Base-by-base conservation (phyloP, 2,797 vertebrate species). In the Hydrocynus forskahlii region DNA sequence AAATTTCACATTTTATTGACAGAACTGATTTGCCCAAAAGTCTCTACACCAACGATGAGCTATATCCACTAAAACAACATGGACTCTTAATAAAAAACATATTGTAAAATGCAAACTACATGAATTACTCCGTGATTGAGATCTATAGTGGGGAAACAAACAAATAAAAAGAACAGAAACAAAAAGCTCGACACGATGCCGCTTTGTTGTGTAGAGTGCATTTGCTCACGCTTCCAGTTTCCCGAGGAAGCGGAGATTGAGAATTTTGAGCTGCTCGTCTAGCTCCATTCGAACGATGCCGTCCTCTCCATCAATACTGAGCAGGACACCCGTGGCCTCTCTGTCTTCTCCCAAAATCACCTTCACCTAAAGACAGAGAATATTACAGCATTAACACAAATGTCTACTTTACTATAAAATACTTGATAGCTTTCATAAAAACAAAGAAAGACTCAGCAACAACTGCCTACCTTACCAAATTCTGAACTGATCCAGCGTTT, bases 241-340 rank as follows among this genome's bases (percentile, higher is more conserved):
- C 45, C 97, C 97, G 35, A 98, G 94, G 92, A 98, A 98, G 81
- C 96, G 94, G 71, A 98, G 93, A 90, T 98, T 98, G 84, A 98
- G 95, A 88, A 98, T 98, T 91, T 97, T 98, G 43, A 98, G 94
- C 89, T 96, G 95, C 73, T 97, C 95, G 0, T 97, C 96, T 63
- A 96, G 90, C 88, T 97, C 97, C 96, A 97, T 97, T 57, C 97
- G 94, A 2, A 98, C 96, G 0, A 98, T 98, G 52, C 97, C 97
- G 0, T 98, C 97, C 85, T 98, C 97, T 0, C 96, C 97, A 1
- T 98, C 96, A 0, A 97, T 98, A 77, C 97, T 97, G 21, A 98
- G 88, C 57, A 98, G 93, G 80, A 96, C 95, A 0, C 97, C 97
- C 0, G 95, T 98, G 16, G 96, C 96, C 86, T 98, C 97, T 0